Evolutionary conservation across 2,113 vertebrate genomes (phyloP).

Genomic region (Labrus mixtus): DNA sequence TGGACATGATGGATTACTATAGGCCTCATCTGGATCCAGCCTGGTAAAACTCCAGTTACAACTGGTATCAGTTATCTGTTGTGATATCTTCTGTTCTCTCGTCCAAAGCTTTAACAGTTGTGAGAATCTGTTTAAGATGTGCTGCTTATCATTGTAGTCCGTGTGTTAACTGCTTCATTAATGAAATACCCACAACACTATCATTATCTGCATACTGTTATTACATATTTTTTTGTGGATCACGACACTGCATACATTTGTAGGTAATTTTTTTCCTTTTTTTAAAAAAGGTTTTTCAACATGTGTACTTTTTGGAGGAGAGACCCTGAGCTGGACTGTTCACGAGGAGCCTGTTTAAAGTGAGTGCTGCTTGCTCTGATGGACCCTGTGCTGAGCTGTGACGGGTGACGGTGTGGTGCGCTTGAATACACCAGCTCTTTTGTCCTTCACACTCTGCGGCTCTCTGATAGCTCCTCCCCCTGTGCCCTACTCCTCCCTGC

Average conservation of each 20-base stretch:
- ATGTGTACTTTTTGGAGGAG: conserved; percentile 53
- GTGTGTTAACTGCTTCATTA: neutral
- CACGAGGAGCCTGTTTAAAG: conserved; percentile 77
- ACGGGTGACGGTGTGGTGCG: conserved; percentile 82
- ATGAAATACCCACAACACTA: neutral
- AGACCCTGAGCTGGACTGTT: conserved; percentile 62
- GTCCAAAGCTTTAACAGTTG: conserved; percentile 14
- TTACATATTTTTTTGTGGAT: neutral
- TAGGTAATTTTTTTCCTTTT: conserved; percentile 8
- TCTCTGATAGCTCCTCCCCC: conserved; percentile 84
- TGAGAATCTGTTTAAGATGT: conserved; percentile 17
- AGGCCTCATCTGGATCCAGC: conserved; percentile 64
- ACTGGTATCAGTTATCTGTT: conserved; percentile 27
- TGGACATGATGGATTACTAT: conserved; percentile 80
- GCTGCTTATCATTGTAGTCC: neutral
- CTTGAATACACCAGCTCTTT: conserved; percentile 85
- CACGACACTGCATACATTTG: conserved; percentile 23
- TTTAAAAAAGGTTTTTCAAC: conserved; percentile 21
- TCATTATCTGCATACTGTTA: neutral
- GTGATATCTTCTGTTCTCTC: conserved; percentile 39
- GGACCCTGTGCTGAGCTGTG: conserved; percentile 83
- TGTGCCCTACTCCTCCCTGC: conserved; percentile 78
- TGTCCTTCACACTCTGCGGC: conserved; percentile 89
- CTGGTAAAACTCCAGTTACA: conserved; percentile 55
- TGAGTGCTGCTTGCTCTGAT: conserved; percentile 80